These are phyloP conservation scores for Drosophila sechellia DNA, from an alignment of 1,140 invertebrate species.

Conservation along the genomic window DNA sequence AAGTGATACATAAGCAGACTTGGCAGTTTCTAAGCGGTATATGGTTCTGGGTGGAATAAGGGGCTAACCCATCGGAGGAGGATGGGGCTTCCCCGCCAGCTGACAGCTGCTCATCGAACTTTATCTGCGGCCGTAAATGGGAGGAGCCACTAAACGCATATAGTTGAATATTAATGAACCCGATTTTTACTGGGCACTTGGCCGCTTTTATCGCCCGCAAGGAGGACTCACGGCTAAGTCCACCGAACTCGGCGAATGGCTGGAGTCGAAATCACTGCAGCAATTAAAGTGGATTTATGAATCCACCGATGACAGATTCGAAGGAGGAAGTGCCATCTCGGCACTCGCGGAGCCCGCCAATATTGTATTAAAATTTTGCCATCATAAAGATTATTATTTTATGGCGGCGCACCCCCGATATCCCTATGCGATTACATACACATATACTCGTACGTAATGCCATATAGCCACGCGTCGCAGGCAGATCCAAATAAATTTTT, in stretches of 20 bases:
- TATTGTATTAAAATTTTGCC: slow-evolving; percentile 81
- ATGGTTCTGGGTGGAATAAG: no score
- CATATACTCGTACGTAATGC: not conserved
- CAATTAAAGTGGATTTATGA: slow-evolving; percentile 82
- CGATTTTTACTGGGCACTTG: slow-evolving; percentile 70
- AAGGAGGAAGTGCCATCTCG: slow-evolving; percentile 29
- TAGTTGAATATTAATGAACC: slow-evolving; percentile 80
- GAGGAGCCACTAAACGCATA: slow-evolving; percentile 46
- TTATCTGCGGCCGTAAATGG: slow-evolving; percentile 64
- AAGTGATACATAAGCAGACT: no score
- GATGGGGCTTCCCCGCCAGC: not conserved
- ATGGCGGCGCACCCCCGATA: slow-evolving; percentile 39
- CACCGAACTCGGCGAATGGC: slow-evolving; percentile 18
- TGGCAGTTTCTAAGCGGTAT: no score
- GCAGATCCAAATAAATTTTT: slow-evolving; percentile 82
- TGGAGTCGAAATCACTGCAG: slow-evolving; percentile 69
- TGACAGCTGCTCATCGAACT: slow-evolving; percentile 39
- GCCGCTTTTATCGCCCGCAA: slow-evolving; percentile 55
- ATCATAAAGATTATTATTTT: slow-evolving; percentile 83
- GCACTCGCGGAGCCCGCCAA: slow-evolving; percentile 46
- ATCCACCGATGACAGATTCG: slow-evolving; percentile 65
- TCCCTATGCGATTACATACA: not conserved
- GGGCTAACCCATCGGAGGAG: not conserved
- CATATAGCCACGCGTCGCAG: slow-evolving; percentile 70
- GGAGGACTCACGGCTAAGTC: slow-evolving; percentile 58